Evolutionary conservation across 2,113 vertebrate genomes (phyloP).

Genomic region (Odontophorus gujanensis): DNA sequence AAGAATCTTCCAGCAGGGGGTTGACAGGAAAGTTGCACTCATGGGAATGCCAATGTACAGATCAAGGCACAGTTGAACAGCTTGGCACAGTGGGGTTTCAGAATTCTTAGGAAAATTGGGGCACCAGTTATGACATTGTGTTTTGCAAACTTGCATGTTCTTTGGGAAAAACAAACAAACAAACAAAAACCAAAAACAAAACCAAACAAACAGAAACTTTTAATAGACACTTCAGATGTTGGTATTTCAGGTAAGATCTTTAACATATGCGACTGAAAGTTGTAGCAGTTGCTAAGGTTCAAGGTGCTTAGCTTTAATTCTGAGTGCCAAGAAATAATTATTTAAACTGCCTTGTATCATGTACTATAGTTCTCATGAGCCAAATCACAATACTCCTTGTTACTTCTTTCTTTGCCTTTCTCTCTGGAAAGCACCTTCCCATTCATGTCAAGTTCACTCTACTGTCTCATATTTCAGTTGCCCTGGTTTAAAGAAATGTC

Average conservation of each 20-base stretch:
- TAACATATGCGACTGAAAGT: not conserved
- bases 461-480: constrained; percentile 47
- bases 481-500: constrained; percentile 24
- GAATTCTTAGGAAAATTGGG: not conserved
- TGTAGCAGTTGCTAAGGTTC: not conserved
- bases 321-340: not conserved
- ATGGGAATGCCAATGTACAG: not conserved
- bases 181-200: too few species aligned
- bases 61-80: not conserved
- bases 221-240: not conserved
- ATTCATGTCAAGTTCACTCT: constrained; percentile 2
- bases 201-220: not conserved
- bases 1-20: not conserved
- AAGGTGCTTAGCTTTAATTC: not conserved
- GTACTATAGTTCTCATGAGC: constrained; percentile 12
- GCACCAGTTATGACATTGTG: not conserved
- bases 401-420: constrained; percentile 55
- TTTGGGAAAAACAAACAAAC: not conserved
- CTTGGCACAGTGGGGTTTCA: not conserved
- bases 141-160: not conserved
- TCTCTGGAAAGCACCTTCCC: constrained; percentile 14
- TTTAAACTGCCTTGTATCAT: constrained; percentile 18
- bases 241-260: not conserved
- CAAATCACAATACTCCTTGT: constrained; percentile 61
- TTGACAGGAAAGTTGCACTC: not conserved